Percentiles rank a stretch among this genome's conserved stretches.
Evolutionary conservation across 2,888 invertebrate species (phyloP).

Genomic region (Volucella inflata): DNA sequence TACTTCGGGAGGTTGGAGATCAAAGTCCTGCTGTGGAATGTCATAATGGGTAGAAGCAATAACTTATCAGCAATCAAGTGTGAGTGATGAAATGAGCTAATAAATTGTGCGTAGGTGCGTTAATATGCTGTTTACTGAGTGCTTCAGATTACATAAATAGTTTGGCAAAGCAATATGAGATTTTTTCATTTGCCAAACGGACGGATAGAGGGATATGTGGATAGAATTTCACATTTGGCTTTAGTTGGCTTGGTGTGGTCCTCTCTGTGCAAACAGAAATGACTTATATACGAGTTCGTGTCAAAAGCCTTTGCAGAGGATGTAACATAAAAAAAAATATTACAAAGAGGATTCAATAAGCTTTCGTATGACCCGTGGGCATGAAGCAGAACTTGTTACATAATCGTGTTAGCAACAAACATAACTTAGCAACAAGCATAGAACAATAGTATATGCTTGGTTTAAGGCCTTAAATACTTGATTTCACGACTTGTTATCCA

Average conservation of each 20-base stretch:
- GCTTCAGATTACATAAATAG: constrained; percentile 49
- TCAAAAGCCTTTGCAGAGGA: too few relatives aligned
- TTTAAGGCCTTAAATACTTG: too few relatives aligned
- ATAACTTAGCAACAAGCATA: not conserved
- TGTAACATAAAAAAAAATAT: not conserved
- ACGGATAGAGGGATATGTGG: not conserved
- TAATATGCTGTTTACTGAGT: constrained; percentile 55
- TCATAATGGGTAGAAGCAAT: constrained; percentile 28
- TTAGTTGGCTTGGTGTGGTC: too few relatives aligned
- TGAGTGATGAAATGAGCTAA: constrained; percentile 59
- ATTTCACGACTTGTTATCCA: too few relatives aligned
- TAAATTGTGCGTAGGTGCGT: constrained; percentile 60
- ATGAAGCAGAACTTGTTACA: not conserved
- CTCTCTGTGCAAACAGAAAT: not conserved
- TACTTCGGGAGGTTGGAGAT: not conserved
- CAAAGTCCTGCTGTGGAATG: not conserved
- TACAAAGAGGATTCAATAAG: not conserved
- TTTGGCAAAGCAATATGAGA: constrained; percentile 19
- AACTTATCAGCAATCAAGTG: constrained; percentile 65
- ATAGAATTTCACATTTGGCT: not conserved
- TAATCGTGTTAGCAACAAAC: not conserved
- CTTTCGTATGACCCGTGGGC: not conserved
- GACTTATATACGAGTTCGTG: too few relatives aligned
- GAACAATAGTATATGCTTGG: too few relatives aligned
- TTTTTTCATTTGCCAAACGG: not conserved